phyloP scores from a whole-genome alignment of 2,888 invertebrate species.

The Diloba caeruleocephala region DNA sequence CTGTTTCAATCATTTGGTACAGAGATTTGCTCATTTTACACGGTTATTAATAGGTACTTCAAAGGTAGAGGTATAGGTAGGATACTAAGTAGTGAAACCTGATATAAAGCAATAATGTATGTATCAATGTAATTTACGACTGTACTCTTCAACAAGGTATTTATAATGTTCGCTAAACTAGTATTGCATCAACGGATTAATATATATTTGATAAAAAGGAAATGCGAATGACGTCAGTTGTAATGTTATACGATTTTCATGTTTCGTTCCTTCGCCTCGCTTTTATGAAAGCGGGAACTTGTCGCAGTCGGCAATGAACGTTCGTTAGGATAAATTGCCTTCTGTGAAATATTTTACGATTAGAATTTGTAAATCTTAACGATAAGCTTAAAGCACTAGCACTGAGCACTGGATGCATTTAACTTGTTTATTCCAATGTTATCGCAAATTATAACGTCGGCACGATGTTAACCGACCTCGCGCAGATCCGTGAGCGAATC shows the following conservation, averaged over 20 bases:
- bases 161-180: slow-evolving; percentile 27
- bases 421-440: slow-evolving; percentile 52
- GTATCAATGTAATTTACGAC: slow-evolving; percentile 24
- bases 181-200: slow-evolving; percentile 30
- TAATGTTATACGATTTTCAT: slow-evolving; percentile 26
- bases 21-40: slow-evolving; percentile 14
- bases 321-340: slow-evolving; percentile 37
- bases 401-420: slow-evolving; percentile 37
- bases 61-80: no score
- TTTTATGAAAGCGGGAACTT: slow-evolving; percentile 29
- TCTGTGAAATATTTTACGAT: slow-evolving; percentile 33
- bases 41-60: slow-evolving; percentile 1
- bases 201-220: slow-evolving; percentile 25
- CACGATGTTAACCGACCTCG: slow-evolving; percentile 66
- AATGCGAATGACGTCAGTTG: slow-evolving; percentile 20
- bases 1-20: slow-evolving; percentile 16
- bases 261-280: slow-evolving; percentile 15
- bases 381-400: slow-evolving; percentile 41
- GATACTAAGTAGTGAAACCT: slow-evolving; percentile 12
- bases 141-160: slow-evolving; percentile 18
- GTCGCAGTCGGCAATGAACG: slow-evolving; percentile 17
- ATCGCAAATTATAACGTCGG: slow-evolving; percentile 54
- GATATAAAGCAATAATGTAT: slow-evolving; percentile 14
- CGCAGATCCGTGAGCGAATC: slow-evolving; percentile 65
- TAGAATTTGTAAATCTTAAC: slow-evolving; percentile 25